Evolutionary conservation across 2,888 invertebrate species (phyloP).

Genomic region (Busseola fusca): DNA sequence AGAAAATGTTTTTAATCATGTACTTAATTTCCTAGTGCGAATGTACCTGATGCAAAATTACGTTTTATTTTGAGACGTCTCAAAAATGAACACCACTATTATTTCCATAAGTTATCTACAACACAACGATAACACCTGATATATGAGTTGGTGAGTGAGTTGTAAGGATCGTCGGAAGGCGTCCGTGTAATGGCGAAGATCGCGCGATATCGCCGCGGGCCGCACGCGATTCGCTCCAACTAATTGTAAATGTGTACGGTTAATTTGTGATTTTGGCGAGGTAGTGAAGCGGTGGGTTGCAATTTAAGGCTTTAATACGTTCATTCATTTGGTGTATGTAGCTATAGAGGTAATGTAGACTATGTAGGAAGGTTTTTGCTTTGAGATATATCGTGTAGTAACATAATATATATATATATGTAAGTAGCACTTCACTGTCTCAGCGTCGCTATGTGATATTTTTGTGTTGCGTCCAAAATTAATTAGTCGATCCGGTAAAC

Average conservation of each 20-base stretch:
- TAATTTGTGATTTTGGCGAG: conserved; percentile 56
- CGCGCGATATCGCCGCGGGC: conserved; percentile 59
- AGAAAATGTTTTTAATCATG: neutral
- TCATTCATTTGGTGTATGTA: conserved; percentile 24
- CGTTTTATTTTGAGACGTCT: neutral
- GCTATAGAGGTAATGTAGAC: neutral
- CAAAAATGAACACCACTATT: neutral
- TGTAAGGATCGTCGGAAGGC: conserved; percentile 64
- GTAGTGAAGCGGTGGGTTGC: conserved; percentile 19
- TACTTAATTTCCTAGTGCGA: neutral
- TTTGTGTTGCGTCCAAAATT: neutral
- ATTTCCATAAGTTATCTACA: conserved; percentile 39
- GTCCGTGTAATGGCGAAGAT: conserved; percentile 66
- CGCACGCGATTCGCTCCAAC: conserved; percentile 61
- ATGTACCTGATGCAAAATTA: neutral
- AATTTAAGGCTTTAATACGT: conserved; percentile 44
- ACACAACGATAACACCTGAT: conserved; percentile 51
- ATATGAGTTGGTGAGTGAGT: conserved; percentile 68
- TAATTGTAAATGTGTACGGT: conserved; percentile 55
- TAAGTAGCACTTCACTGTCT: neutral
- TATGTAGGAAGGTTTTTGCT: neutral
- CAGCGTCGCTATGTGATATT: neutral
- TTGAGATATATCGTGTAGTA: neutral
- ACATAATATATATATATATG: too few species aligned
- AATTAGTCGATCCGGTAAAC: neutral